These are phyloP conservation scores for Lasaia peninsularis DNA, from an alignment of 1,140 invertebrate genomes.

Conservation along the genomic window DNA sequence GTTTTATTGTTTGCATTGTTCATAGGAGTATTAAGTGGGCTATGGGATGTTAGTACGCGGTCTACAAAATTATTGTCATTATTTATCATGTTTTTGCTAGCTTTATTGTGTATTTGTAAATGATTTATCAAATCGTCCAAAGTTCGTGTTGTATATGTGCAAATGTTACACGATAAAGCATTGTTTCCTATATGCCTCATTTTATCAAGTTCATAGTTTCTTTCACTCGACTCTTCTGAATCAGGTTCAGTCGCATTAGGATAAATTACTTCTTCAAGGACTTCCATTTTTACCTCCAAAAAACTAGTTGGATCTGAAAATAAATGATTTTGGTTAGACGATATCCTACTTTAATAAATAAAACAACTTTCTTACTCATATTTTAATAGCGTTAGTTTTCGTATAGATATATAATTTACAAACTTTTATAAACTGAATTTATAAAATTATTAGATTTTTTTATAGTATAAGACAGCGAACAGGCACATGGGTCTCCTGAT, in stretches of 20 bases:
- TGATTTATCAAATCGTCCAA: not conserved
- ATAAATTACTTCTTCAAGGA: not conserved
- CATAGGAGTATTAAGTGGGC: not conserved
- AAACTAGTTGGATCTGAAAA: slow-evolving; percentile 3
- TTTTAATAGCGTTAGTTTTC: too few relatives aligned
- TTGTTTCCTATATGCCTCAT: not conserved
- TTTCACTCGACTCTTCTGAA: not conserved
- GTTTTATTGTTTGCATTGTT: not conserved
- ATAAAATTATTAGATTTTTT: too few relatives aligned
- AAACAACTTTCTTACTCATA: too few relatives aligned
- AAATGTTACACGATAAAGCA: not conserved
- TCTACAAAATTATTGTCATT: not conserved
- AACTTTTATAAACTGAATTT: too few relatives aligned
- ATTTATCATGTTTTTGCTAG: not conserved
- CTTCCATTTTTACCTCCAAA: not conserved
- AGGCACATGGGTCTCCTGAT: too few relatives aligned
- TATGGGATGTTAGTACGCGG: not conserved
- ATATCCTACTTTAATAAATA: not conserved
- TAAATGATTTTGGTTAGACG: not conserved
- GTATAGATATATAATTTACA: too few relatives aligned
- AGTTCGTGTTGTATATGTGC: not conserved
- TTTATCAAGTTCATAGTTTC: not conserved
- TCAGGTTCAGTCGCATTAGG: not conserved
- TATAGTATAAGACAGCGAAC: too few relatives aligned
- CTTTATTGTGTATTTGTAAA: not conserved